These are phyloP conservation scores for Molothrus aeneus DNA, from an alignment of 2,797 vertebrate genomes.

Conservation along the genomic window DNA sequence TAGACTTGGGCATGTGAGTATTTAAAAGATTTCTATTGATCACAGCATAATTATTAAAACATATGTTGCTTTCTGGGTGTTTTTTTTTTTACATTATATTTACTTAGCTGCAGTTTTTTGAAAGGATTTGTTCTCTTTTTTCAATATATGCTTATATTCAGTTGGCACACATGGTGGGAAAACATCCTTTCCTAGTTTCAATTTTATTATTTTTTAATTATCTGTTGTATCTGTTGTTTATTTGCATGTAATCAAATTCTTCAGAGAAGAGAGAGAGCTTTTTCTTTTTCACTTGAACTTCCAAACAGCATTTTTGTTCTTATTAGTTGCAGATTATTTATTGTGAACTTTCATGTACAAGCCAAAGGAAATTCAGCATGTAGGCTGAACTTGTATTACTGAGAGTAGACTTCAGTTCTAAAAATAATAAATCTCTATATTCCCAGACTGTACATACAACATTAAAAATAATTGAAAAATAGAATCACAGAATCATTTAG, in stretches of 20 bases:
- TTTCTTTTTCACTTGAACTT: not conserved
- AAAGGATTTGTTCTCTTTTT: not conserved
- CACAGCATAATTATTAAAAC: not conserved
- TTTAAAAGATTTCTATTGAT: not conserved
- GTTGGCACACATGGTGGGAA: not conserved
- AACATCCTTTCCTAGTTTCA: not conserved
- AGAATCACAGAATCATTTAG: not conserved
- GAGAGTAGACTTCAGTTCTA: not conserved
- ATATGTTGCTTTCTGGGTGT: not conserved
- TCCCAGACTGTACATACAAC: not conserved
- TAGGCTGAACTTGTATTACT: not conserved
- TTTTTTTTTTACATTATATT: not conserved
- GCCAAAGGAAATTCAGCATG: not conserved
- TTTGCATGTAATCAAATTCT: not conserved
- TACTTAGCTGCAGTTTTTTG: not conserved
- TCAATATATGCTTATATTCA: not conserved
- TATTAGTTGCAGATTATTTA: conserved; percentile 6
- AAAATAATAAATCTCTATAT: not conserved
- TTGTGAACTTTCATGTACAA: not conserved
- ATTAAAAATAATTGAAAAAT: not conserved
- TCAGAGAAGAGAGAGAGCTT: not conserved
- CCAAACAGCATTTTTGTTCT: not conserved
- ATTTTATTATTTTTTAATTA: conserved; percentile 7
- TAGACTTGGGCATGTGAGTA: not conserved
- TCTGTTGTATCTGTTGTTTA: not conserved